Percentiles rank a stretch among this genome's conserved stretches.
phyloP scores from a whole-genome alignment of 2,113 vertebrate species.

The Oryzias celebensis region DNA sequence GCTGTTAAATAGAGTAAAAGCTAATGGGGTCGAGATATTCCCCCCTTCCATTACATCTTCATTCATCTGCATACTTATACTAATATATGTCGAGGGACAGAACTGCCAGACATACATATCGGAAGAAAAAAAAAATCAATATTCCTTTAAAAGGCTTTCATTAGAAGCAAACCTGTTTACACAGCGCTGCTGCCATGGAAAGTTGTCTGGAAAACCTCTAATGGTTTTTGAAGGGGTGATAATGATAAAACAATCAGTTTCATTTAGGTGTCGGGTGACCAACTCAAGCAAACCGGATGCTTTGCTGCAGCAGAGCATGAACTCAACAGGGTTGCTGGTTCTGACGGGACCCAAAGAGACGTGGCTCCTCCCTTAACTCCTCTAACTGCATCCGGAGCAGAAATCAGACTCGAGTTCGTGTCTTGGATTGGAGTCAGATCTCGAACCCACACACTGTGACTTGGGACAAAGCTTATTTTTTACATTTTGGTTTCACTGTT shows the following conservation, averaged over 20 bases:
- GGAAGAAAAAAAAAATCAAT: slow-evolving; percentile 67
- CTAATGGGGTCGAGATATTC: not conserved
- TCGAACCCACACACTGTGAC: too few relatives aligned
- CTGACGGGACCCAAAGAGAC: too few relatives aligned
- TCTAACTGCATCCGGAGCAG: too few relatives aligned
- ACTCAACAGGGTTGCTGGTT: too few relatives aligned
- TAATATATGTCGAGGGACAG: slow-evolving; percentile 51
- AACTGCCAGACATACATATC: slow-evolving; percentile 35
- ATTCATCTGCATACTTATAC: slow-evolving; percentile 31
- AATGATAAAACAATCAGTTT: not conserved
- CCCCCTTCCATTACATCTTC: not conserved
- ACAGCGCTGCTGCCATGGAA: slow-evolving; percentile 56
- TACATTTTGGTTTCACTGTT: too few relatives aligned
- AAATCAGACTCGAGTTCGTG: too few relatives aligned
- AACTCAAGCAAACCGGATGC: too few relatives aligned
- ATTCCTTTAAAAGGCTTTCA: slow-evolving; percentile 71
- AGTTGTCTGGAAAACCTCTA: slow-evolving; percentile 66
- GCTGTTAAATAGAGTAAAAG: not conserved
- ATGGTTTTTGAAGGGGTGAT: slow-evolving; percentile 51
- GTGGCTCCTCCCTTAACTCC: too few relatives aligned
- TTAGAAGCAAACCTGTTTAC: slow-evolving; percentile 66
- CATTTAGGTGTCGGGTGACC: too few relatives aligned
- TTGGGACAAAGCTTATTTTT: too few relatives aligned
- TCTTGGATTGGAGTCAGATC: too few relatives aligned
- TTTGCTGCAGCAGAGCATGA: too few relatives aligned